Evolutionary conservation across 2,113 vertebrate species (phyloP).

Genomic region (Mungos mungo): DNA sequence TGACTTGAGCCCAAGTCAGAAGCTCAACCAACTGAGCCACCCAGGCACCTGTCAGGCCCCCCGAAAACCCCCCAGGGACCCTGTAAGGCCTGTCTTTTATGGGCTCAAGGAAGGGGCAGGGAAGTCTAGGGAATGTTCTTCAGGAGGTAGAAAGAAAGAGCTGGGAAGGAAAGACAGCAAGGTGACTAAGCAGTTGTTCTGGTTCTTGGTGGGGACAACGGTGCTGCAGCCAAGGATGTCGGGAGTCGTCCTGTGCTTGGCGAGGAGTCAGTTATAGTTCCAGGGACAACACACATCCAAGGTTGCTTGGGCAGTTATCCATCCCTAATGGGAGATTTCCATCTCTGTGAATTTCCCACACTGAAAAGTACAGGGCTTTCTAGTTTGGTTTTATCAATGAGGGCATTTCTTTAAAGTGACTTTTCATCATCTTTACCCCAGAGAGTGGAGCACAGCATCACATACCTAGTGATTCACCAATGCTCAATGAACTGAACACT

Average conservation of each 20-base stretch:
- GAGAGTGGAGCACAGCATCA: not conserved
- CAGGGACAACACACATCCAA: not conserved
- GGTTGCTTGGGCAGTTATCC: not conserved
- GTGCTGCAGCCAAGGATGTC: not conserved
- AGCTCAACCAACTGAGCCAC: no score
- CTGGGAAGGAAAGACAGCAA: not conserved
- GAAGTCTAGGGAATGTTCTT: conserved; percentile 14
- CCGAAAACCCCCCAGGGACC: no score
- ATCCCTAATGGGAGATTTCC: not conserved
- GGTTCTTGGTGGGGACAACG: not conserved
- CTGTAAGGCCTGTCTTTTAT: not conserved
- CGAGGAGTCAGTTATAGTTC: not conserved
- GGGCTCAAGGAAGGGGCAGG: not conserved
- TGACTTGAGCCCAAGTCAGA: no score
- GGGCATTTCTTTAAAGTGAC: conserved; percentile 13
- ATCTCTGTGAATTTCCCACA: not conserved
- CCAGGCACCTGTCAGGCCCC: no score
- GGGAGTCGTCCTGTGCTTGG: not conserved
- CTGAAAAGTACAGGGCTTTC: not conserved
- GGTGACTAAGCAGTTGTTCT: not conserved
- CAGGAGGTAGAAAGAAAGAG: not conserved
- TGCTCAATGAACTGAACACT: not conserved
- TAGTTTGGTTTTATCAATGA: not conserved
- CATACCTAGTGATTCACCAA: not conserved
- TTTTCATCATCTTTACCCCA: conserved; percentile 13